phyloP scores from a whole-genome alignment of 2,888 invertebrate genomes.

The Xylota segnis region DNA sequence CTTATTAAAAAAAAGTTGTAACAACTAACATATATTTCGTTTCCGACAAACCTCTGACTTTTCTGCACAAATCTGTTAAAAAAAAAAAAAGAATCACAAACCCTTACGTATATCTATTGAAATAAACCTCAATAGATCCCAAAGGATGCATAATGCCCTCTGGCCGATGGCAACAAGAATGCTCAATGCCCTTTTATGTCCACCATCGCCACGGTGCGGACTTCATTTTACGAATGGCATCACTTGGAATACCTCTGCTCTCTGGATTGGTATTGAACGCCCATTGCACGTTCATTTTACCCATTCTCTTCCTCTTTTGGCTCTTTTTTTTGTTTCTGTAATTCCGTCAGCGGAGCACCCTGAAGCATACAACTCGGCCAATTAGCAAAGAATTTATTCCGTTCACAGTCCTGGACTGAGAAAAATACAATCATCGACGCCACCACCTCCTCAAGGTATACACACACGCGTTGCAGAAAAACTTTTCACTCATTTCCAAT shows the following conservation, averaged over 20 bases:
- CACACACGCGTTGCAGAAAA: conserved; percentile 43
- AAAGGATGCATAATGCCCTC: background rate
- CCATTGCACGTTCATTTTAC: conserved; percentile 37
- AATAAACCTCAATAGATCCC: conserved; percentile 8
- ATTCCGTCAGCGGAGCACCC: conserved; percentile 55
- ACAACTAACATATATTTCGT: too few relatives aligned
- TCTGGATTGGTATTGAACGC: background rate
- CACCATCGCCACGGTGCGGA: background rate
- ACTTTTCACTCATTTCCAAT: conserved; percentile 74
- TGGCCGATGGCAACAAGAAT: background rate
- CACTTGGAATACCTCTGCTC: background rate
- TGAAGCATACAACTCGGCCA: conserved; percentile 72
- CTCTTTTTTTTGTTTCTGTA: conserved; percentile 26
- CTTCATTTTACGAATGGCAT: background rate
- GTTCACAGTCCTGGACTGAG: conserved; percentile 51
- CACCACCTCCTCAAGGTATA: conserved; percentile 39
- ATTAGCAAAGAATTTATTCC: conserved; percentile 75
- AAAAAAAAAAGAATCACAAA: too few relatives aligned
- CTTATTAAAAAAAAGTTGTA: too few relatives aligned
- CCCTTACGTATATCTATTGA: background rate
- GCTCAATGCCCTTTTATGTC: background rate
- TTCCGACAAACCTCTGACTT: background rate
- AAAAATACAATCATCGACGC: conserved; percentile 58
- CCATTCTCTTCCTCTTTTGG: background rate
- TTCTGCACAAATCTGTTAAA: background rate